phyloP scores from a whole-genome alignment of 2,888 invertebrate species.

The Reticulitermes lucifugus region DNA sequence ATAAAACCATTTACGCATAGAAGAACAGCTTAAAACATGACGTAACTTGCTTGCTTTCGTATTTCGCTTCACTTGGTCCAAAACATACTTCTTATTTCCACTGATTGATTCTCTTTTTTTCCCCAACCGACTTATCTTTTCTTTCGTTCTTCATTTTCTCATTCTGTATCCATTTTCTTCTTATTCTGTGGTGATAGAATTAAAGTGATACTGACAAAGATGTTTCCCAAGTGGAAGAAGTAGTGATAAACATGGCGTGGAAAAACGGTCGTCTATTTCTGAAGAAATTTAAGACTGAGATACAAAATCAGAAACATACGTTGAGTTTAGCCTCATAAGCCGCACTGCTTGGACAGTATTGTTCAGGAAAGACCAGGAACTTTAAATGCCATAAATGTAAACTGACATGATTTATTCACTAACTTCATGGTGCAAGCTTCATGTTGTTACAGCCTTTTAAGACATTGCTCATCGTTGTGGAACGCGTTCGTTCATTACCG shows the following conservation, averaged over 20 bases:
- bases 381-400: too few relatives aligned
- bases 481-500: too few relatives aligned
- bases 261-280: not conserved
- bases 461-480: too few relatives aligned
- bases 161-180: not conserved
- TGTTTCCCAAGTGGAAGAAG: not conserved
- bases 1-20: conserved; percentile 11
- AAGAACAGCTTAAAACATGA: not conserved
- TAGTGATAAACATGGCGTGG: not conserved
- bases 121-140: not conserved
- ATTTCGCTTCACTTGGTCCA: not conserved
- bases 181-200: not conserved
- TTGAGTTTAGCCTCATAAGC: too few relatives aligned
- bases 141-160: not conserved
- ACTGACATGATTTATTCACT: too few relatives aligned
- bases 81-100: not conserved
- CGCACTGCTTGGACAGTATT: too few relatives aligned
- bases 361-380: too few relatives aligned
- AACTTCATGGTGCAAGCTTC: too few relatives aligned
- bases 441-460: too few relatives aligned
- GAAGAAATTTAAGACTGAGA: not conserved
- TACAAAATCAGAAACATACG: too few relatives aligned
- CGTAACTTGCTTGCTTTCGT: too few relatives aligned
- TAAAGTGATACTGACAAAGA: conserved; percentile 6
- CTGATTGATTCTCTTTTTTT: not conserved